phyloP scores from a whole-genome alignment of 2,113 vertebrate species.

The Centropristis striata region DNA sequence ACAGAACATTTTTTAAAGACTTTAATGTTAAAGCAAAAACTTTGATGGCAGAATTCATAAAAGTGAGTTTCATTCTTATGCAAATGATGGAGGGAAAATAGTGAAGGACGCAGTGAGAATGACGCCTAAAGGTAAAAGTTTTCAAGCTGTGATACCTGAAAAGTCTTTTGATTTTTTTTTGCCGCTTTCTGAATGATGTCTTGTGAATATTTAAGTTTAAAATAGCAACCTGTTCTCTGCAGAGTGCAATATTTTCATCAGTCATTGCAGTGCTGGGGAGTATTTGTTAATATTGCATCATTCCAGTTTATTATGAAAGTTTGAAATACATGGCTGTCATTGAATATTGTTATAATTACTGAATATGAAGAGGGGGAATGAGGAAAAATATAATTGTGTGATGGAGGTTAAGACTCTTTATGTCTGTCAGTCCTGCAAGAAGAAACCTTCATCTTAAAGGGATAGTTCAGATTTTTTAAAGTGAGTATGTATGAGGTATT shows the following conservation, averaged over 20 bases:
- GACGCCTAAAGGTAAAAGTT: background rate
- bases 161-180: background rate
- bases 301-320: background rate
- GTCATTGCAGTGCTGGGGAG: background rate
- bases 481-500: too few species aligned
- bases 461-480: too few species aligned
- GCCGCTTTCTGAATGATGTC: background rate
- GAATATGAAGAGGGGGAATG: background rate
- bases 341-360: conserved; percentile 11
- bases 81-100: conserved; percentile 29
- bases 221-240: background rate
- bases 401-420: background rate
- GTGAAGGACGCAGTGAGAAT: background rate
- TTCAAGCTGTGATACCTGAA: conserved; percentile 16
- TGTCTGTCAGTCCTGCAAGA: background rate
- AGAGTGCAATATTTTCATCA: conserved; percentile 35
- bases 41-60: conserved; percentile 8
- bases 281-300: conserved; percentile 38
- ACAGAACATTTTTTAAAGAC: conserved; percentile 19
- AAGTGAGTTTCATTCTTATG: conserved; percentile 38
- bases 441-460: too few species aligned
- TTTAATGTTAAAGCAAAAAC: conserved; percentile 44
- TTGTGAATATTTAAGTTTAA: background rate
- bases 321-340: conserved; percentile 6
- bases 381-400: background rate